These are phyloP conservation scores for Anastatus disparis DNA, from an alignment of 1,140 invertebrate genomes.

Conservation along the genomic window DNA sequence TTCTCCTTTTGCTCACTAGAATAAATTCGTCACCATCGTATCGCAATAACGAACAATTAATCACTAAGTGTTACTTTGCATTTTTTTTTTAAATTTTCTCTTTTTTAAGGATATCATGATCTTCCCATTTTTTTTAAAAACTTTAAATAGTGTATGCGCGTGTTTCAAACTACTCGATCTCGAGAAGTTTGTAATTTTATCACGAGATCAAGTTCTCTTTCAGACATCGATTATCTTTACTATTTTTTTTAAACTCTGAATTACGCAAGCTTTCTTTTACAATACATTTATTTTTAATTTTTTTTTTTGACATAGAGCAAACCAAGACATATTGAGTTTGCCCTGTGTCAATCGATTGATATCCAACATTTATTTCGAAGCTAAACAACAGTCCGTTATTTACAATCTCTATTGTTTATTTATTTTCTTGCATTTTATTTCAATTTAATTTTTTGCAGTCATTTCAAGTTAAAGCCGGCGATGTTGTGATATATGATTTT, in stretches of 20 bases:
- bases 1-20: conserved; percentile 37
- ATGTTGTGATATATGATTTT: conserved; percentile 31
- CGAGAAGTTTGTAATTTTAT: conserved; percentile 11
- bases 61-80: conserved; percentile 53
- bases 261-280: conserved; percentile 4
- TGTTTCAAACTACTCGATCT: conserved; percentile 18
- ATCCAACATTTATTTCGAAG: conserved; percentile 25
- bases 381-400: conserved; percentile 42
- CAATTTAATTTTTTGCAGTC: conserved; percentile 25
- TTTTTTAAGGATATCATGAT: conserved; percentile 39
- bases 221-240: conserved; percentile 7
- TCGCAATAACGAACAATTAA: conserved; percentile 55
- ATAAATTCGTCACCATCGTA: conserved; percentile 44
- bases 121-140: conserved; percentile 13
- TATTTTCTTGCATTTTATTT: not conserved
- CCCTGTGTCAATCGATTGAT: conserved; percentile 4
- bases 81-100: conserved; percentile 39
- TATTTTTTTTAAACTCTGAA: too few relatives aligned
- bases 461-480: conserved; percentile 41
- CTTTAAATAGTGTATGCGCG: conserved; percentile 27
- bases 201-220: conserved; percentile 12
- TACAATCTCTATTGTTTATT: conserved; percentile 37
- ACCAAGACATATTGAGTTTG: conserved; percentile 10
- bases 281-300: conserved; percentile 3
- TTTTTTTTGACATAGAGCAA: too few relatives aligned